Conservation (phyloP, 2,888 invertebrate genomes). For the Nowickia ferox region DNA sequence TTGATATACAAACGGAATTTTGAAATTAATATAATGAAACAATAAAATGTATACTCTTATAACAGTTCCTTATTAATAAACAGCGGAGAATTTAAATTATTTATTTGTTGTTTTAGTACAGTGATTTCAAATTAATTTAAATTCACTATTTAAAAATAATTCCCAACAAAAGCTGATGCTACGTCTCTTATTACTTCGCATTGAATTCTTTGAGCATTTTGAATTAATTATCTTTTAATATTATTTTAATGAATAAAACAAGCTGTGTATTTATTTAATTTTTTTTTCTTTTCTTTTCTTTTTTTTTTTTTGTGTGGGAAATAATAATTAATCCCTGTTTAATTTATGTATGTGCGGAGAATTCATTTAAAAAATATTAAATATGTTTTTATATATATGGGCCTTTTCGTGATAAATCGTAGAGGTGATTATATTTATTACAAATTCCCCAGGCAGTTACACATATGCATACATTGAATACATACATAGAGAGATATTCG, state of each 20-base stretch:
- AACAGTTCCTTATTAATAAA: no score
- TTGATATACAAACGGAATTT: no score
- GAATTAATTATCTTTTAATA: no score
- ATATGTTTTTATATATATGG: neutral
- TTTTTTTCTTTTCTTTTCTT: neutral
- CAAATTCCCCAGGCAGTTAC: constrained; percentile 12
- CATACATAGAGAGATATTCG: neutral
- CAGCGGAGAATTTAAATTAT: no score
- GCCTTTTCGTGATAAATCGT: constrained; percentile 32
- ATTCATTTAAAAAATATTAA: neutral
- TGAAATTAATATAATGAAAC: no score
- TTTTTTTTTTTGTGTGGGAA: neutral
- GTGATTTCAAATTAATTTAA: no score
- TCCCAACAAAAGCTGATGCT: no score
- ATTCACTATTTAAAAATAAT: no score
- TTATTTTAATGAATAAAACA: neutral
- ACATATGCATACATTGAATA: neutral
- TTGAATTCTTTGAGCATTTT: no score
- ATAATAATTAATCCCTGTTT: constrained; percentile 34
- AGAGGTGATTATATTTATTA: constrained; percentile 48
- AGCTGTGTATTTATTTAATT: constrained; percentile 2
- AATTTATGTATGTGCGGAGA: constrained; percentile 21
- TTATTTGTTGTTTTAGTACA: no score
- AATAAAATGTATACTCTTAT: no score
- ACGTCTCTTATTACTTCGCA: no score